phyloP scores from a whole-genome alignment of 1,140 invertebrate genomes.

The Papilio xuthus region DNA sequence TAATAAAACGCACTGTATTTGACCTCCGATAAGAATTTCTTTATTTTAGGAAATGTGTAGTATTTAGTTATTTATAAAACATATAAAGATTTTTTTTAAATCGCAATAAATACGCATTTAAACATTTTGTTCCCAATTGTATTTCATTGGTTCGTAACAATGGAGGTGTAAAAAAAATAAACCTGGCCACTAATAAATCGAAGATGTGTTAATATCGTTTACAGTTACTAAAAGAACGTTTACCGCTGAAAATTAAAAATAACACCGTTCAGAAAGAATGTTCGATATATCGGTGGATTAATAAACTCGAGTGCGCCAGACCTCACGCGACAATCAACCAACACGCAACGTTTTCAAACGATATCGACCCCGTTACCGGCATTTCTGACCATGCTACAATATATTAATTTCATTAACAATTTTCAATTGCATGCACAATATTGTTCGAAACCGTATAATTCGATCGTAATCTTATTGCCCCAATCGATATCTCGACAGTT shows the following conservation, averaged over 20 bases:
- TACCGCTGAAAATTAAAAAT: conserved; percentile 4
- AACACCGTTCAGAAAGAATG: not conserved
- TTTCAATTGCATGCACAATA: conserved; percentile 42
- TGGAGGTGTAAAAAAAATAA: too few species aligned
- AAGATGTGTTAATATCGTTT: not conserved
- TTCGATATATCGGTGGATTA: conserved; percentile 12
- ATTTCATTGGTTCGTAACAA: too few species aligned
- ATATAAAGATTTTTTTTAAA: too few species aligned
- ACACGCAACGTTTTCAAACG: conserved; percentile 38
- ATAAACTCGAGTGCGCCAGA: not conserved
- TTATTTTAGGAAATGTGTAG: too few species aligned
- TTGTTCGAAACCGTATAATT: conserved; percentile 38
- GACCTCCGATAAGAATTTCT: too few species aligned
- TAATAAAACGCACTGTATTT: not conserved
- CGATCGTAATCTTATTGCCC: conserved; percentile 35
- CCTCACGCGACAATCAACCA: conserved; percentile 35
- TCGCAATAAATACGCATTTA: too few species aligned
- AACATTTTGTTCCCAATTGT: too few species aligned
- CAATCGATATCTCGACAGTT: not conserved
- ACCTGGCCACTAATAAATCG: not conserved
- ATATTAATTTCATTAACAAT: conserved; percentile 41
- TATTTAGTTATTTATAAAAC: too few species aligned
- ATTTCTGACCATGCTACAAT: not conserved
- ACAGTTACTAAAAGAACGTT: not conserved
- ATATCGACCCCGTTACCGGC: conserved; percentile 12